These are phyloP conservation scores for Lepilemur ruficaudatus DNA, from an alignment of 2,797 vertebrate genomes.

Conservation along the genomic window DNA sequence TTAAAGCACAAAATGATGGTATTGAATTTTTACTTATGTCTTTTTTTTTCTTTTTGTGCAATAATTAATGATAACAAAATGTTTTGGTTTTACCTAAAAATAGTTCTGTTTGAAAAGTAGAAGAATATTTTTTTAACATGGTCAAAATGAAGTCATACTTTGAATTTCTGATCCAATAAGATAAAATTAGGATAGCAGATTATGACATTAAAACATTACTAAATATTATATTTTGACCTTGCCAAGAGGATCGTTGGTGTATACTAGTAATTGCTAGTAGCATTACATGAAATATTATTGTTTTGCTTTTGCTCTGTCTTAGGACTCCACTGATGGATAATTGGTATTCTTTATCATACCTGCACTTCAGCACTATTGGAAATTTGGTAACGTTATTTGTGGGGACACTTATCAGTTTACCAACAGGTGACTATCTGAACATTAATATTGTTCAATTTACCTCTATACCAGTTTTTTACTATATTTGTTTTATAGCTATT, in stretches of 20 bases:
- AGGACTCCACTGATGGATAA: slow-evolving; percentile 89
- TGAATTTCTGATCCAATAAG: background rate
- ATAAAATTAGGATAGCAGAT: background rate
- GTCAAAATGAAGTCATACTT: background rate
- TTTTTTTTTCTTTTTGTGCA: background rate
- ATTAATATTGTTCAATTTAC: background rate
- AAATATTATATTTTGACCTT: background rate
- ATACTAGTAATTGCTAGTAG: background rate
- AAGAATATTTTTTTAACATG: too few species aligned
- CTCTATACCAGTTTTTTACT: background rate
- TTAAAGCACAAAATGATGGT: background rate
- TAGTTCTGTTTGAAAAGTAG: slow-evolving; percentile 15
- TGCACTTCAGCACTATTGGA: slow-evolving; percentile 95
- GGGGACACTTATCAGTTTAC: slow-evolving; percentile 90
- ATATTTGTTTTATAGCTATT: background rate
- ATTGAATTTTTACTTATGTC: background rate
- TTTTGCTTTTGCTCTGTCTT: slow-evolving; percentile 51
- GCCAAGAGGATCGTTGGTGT: background rate
- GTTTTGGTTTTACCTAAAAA: background rate
- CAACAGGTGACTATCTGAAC: slow-evolving; percentile 87
- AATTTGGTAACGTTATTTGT: slow-evolving; percentile 87
- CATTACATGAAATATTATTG: background rate
- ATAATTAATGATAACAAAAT: slow-evolving; percentile 6
- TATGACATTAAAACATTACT: background rate
- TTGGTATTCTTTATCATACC: slow-evolving; percentile 96